Evolutionary conservation across 2,888 invertebrate species (phyloP).

Genomic region (Mythimna vitellina): DNA sequence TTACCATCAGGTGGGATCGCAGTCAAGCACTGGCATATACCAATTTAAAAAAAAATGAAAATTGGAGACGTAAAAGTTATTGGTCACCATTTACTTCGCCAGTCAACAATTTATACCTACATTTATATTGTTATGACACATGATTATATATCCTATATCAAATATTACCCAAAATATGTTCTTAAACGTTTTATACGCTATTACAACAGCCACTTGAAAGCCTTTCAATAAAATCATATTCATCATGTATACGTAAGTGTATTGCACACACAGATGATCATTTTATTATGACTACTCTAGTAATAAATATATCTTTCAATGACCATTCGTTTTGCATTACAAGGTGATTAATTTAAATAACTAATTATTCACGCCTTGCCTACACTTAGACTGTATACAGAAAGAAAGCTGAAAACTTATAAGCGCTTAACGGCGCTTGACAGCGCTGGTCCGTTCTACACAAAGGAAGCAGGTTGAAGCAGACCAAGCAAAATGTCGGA

Average conservation of each 20-base stretch:
- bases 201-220: not conserved
- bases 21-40: too few relatives aligned
- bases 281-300: constrained; percentile 33
- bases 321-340: constrained; percentile 36
- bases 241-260: not conserved
- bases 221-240: constrained; percentile 16
- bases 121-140: too few relatives aligned
- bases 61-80: not conserved
- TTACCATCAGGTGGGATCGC: too few relatives aligned
- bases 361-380: constrained; percentile 28
- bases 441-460: too few relatives aligned
- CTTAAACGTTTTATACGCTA: not conserved
- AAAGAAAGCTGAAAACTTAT: too few relatives aligned
- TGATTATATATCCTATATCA: not conserved
- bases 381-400: too few relatives aligned
- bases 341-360: constrained; percentile 21
- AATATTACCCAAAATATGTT: not conserved
- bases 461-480: too few relatives aligned
- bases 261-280: constrained; percentile 24
- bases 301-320: constrained; percentile 37
- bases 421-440: too few relatives aligned
- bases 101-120: too few relatives aligned
- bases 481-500: too few relatives aligned
- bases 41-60: too few relatives aligned
- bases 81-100: too few relatives aligned